These are phyloP conservation scores for Agrenia bidenticulata DNA, from an alignment of 2,888 invertebrate genomes.

Conservation along the genomic window DNA sequence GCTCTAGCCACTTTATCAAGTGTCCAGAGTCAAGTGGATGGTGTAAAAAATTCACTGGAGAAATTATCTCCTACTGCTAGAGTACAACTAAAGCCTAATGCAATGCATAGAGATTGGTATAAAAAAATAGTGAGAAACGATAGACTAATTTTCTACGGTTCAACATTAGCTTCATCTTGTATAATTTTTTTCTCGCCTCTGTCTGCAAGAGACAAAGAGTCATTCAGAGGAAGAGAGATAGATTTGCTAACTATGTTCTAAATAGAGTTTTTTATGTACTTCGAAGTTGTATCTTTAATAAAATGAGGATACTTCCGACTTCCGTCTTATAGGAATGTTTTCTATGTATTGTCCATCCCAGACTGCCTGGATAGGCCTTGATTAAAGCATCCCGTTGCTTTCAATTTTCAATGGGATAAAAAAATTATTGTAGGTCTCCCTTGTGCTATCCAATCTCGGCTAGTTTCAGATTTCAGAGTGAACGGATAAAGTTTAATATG, in stretches of 20 bases:
- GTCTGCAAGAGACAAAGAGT: too few relatives aligned
- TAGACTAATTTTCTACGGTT: constrained; percentile 31
- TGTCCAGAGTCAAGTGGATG: constrained; percentile 6
- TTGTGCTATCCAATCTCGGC: neutral
- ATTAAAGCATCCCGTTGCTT: neutral
- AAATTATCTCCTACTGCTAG: constrained; percentile 18
- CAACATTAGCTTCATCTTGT: neutral
- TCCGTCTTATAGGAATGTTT: too few relatives aligned
- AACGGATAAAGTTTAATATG: neutral
- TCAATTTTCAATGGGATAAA: neutral
- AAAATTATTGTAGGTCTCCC: neutral
- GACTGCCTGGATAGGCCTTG: too few relatives aligned
- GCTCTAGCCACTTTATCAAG: constrained; percentile 2
- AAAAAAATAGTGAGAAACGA: constrained; percentile 31
- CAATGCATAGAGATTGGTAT: neutral
- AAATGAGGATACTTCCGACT: too few relatives aligned
- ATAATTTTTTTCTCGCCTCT: neutral
- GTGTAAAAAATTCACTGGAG: constrained; percentile 11
- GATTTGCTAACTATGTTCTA: too few relatives aligned
- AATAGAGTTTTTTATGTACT: too few relatives aligned
- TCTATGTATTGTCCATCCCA: too few relatives aligned
- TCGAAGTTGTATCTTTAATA: too few relatives aligned
- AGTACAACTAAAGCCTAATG: too few relatives aligned
- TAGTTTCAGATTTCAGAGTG: neutral
- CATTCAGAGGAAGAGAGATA: too few relatives aligned